Evolutionary conservation across 2,797 vertebrate genomes (phyloP).

Genomic region (Chromobotia macracanthus): DNA sequence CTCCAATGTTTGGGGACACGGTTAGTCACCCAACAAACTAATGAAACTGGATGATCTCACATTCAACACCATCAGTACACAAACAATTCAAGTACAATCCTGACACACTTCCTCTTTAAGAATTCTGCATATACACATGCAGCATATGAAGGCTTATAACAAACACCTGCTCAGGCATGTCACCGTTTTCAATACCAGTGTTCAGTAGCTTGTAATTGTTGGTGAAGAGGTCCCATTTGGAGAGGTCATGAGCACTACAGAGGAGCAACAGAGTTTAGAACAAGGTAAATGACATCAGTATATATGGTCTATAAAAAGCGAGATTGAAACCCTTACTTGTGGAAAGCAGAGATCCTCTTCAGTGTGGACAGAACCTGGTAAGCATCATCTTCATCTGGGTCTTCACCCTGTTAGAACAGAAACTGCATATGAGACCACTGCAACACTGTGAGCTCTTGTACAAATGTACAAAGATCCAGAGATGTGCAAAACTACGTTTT

Average conservation of each 20-base stretch:
- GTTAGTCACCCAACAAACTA: background rate
- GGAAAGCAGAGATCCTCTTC: constrained; percentile 98
- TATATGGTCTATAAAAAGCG: background rate
- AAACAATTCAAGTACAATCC: background rate
- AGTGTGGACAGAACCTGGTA: constrained; percentile 98
- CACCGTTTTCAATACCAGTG: constrained; percentile 98
- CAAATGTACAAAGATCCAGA: background rate
- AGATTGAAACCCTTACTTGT: constrained; percentile 81
- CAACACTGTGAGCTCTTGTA: background rate
- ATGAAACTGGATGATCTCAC: background rate
- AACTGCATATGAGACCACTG: background rate
- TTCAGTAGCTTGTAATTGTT: constrained; percentile 98
- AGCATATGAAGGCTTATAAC: background rate
- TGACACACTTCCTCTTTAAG: background rate
- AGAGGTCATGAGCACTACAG: constrained; percentile 93
- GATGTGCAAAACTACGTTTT: background rate
- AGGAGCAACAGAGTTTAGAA: background rate
- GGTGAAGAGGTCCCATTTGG: constrained; percentile 98
- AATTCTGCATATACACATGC: background rate
- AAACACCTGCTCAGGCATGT: constrained; percentile 97
- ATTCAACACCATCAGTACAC: background rate
- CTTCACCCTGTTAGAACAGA: constrained; percentile 84
- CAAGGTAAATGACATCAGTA: background rate
- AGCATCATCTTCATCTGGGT: constrained; percentile 96
- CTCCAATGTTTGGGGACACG: too few relatives aligned